These are phyloP conservation scores for Hyposmocoma kahamanoa DNA, from an alignment of 1,140 invertebrate species.

Conservation along the genomic window DNA sequence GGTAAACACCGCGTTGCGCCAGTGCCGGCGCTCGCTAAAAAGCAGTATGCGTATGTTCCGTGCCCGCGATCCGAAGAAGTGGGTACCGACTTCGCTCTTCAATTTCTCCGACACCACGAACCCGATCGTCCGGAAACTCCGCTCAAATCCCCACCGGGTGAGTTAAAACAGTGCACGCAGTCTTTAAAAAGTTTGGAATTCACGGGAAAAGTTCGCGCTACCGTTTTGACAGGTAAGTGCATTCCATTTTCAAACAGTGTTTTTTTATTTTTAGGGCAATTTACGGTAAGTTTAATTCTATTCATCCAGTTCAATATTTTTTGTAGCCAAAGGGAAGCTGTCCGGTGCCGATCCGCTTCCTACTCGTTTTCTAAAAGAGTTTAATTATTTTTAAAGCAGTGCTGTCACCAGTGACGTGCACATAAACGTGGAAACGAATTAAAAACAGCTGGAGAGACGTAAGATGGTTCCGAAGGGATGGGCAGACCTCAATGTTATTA, in stretches of 20 bases:
- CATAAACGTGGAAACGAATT: not conserved
- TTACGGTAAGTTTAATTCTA: too few species aligned
- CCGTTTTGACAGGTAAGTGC: too few species aligned
- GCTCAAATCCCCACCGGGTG: slow-evolving; percentile 42
- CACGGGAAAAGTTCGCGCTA: not conserved
- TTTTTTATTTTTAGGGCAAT: too few species aligned
- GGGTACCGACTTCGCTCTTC: slow-evolving; percentile 60
- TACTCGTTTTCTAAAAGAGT: not conserved
- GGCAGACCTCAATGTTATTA: too few species aligned
- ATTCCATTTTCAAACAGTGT: too few species aligned
- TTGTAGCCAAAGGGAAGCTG: too few species aligned
- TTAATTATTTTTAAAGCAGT: not conserved
- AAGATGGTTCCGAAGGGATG: too few species aligned
- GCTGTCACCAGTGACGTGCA: not conserved
- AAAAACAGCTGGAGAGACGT: slow-evolving; percentile 2
- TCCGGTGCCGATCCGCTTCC: too few species aligned
- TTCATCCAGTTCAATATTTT: too few species aligned
- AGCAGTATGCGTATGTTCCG: slow-evolving; percentile 74
- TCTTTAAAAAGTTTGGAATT: too few species aligned
- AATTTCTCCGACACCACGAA: slow-evolving; percentile 37
- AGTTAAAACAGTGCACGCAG: slow-evolving; percentile 28
- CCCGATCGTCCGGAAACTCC: slow-evolving; percentile 42
- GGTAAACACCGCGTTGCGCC: slow-evolving; percentile 64
- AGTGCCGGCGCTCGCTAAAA: slow-evolving; percentile 70
- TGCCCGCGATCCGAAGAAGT: slow-evolving; percentile 75